These are phyloP conservation scores for Tridacna crocea DNA, from an alignment of 2,888 invertebrate genomes.

Conservation along the genomic window DNA sequence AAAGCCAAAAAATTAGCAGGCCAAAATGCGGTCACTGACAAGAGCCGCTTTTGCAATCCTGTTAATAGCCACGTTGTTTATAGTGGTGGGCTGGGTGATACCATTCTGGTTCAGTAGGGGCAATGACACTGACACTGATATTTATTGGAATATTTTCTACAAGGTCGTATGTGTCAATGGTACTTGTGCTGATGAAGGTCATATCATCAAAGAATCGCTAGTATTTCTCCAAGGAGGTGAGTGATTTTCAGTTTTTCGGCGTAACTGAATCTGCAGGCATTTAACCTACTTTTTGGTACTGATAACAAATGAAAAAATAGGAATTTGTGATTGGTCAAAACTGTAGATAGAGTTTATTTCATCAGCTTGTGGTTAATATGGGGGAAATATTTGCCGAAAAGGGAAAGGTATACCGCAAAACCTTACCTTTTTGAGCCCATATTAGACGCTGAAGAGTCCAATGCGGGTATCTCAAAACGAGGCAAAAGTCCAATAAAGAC, in stretches of 20 bases:
- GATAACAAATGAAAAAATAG: too few species aligned
- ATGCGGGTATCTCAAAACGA: too few species aligned
- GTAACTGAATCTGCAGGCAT: too few species aligned
- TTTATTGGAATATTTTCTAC: slow-evolving; percentile 9
- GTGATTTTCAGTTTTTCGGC: neutral
- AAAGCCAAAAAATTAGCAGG: neutral
- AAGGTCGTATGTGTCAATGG: neutral
- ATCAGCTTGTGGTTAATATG: too few species aligned
- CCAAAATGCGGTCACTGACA: slow-evolving; percentile 30
- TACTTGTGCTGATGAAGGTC: neutral
- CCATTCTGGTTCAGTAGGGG: slow-evolving; percentile 48
- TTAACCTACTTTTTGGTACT: too few species aligned
- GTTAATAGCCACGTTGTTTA: slow-evolving; percentile 21
- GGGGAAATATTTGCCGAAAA: too few species aligned
- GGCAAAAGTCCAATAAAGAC: too few species aligned
- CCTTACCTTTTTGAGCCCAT: too few species aligned
- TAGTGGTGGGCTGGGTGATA: slow-evolving; percentile 46
- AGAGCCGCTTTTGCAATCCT: slow-evolving; percentile 33
- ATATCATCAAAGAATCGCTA: neutral
- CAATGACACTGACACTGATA: neutral
- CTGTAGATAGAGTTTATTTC: too few species aligned
- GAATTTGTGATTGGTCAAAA: too few species aligned
- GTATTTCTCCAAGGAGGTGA: neutral
- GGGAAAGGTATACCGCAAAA: too few species aligned
- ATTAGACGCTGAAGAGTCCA: too few species aligned